Base-by-base conservation (phyloP, 1,140 invertebrate genomes). In the Cepaea nemoralis region DNA sequence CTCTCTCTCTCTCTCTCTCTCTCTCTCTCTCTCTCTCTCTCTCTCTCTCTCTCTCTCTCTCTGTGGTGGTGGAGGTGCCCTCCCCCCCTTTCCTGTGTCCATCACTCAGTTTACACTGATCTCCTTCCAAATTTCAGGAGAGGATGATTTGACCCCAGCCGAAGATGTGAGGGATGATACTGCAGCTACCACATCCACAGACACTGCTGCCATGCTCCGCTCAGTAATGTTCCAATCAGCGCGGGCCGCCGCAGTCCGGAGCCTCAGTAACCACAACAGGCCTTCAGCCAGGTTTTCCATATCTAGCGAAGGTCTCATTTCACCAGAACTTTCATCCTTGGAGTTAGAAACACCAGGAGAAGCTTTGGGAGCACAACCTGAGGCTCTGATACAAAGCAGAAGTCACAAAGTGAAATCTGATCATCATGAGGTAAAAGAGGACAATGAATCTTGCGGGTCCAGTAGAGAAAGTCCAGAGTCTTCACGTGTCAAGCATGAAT, bases 271-370 rank as follows among this genome's bases (percentile, higher is more conserved):
- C 59, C 59, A 63, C 2, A 63, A 63, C 22, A 71, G 69, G 27
- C 40, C 59, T 27, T 55, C 37, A 24, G 66, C 59, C 14, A n/a
- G 63, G 63, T 45, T n/a, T 35, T 55, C 66, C 24, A 73, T 71
- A 39, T 73, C 78, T 31, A 80, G 78, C 33, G 78, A 80, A n/a
- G 69, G 78, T 42, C 66, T 80, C 19, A 69, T 55, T 22, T 80
- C 69, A 10, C 66, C 66, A 24, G 78, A 73, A 19, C 45, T 80
- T 2, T 55, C 69, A 37, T 73, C 67, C 8, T 42, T 55, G 27
- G 78, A 71, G 24, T 42, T 77, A 22, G 73, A 75, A 45, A 27
- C 8, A 19, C 42, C 33, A 12, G 31, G 24, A 40, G 73, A 75
- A 27, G 19, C 40, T 5, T 31, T 31, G 6, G 2, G n/a, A 27